Percentiles rank a stretch among this genome's conserved stretches.
Evolutionary conservation across 1,140 invertebrate species (phyloP).

Genomic region (Fopius arisanus): DNA sequence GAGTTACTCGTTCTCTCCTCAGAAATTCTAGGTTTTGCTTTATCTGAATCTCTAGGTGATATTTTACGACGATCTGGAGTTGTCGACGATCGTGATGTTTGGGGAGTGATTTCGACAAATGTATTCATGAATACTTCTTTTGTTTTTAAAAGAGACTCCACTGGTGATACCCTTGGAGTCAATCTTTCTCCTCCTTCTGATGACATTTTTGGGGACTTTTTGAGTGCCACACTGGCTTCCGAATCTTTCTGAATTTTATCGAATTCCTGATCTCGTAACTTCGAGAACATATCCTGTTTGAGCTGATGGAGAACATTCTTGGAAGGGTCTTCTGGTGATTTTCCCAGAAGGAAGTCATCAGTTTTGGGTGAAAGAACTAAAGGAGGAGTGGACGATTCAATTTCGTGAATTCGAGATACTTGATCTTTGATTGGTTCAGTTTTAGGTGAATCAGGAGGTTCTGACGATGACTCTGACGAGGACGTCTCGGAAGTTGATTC

Average conservation of each 20-base stretch:
- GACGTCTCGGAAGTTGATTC: background rate
- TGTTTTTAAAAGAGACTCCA: background rate
- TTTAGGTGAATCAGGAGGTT: background rate
- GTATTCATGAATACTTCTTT: background rate
- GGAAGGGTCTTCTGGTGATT: background rate
- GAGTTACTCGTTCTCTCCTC: background rate
- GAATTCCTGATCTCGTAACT: background rate
- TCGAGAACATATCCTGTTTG: background rate
- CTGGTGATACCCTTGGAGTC: background rate
- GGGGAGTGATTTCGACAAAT: background rate
- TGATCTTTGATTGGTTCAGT: background rate
- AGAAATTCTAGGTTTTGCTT: background rate
- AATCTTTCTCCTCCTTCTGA: too few species aligned
- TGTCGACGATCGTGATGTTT: background rate
- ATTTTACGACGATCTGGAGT: background rate
- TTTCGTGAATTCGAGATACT: background rate
- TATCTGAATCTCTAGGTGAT: background rate
- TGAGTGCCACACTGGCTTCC: too few species aligned
- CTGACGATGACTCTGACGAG: too few species aligned
- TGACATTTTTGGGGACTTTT: too few species aligned
- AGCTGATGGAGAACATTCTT: background rate
- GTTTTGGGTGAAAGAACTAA: background rate
- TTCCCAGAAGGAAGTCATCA: background rate
- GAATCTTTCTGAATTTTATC: background rate
- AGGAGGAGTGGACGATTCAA: background rate